Evolutionary conservation across 2,797 vertebrate genomes (phyloP), one percentile per base, ranked within the genome.

Genomic region (Parotocinclus haroldoi): DNA sequence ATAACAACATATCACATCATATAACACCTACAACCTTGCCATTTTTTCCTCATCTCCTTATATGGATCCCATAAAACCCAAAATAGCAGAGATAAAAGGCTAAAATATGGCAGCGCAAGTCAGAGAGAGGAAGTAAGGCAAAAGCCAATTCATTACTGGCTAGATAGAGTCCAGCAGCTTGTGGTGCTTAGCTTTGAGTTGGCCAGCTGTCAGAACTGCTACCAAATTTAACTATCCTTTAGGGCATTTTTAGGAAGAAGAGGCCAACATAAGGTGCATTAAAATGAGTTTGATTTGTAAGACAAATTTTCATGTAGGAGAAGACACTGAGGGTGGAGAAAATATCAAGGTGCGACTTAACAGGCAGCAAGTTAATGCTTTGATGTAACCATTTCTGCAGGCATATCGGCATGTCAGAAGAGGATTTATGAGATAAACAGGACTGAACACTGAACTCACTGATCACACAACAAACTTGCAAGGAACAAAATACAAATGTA

Each of bases 1-100:
- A 42, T 3, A 74, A 63, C 58, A 77, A 71, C 76, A 56, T 75
- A n/a, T 73, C 71, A 66, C 70, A 58, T 27, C 27, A 27, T 5
- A 76, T 84, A 81, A 85, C 76, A 75, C 39, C 75, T 76, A 81
- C 78, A 74, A 76, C 81, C 79, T 76, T 57, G 39, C 62, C 72
- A 71, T 81, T 83, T 77, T 79, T 76, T 27, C 65, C 63, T 72
- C 65, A 78, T 52, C 77, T 84, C 82, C 78, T 83, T 76, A 66
- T 79, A 74, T 79, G 81, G 58, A 82, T 68, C 75, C 55, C 57
- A 40, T 69, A 72, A 69, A 58, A 63, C 68, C 71, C 68, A 66
- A 68, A 75, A 71, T 75, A 71, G 69, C 59, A 38, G 9, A 3
- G 58, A 16, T 69, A 48, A 60, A 52, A 54, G 17, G 46, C 65